A percentile compares a stretch with the other conserved stretches of the same genome.
Conservation (phyloP, 2,797 vertebrate genomes). For the Columba guinea region DNA sequence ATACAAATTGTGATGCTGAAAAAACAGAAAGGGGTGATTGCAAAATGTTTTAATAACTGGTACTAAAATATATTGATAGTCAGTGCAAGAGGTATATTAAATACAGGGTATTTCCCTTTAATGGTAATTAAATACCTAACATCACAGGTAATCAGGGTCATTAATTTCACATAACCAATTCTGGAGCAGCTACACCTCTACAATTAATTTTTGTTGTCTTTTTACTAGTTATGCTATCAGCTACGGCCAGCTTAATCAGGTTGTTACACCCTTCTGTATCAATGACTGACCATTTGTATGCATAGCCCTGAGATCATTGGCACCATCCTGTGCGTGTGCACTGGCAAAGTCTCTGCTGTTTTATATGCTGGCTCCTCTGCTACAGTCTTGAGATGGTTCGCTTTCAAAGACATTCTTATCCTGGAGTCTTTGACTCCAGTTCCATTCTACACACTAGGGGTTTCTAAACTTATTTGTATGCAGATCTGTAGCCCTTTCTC, state of each 20-base stretch:
- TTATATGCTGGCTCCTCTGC: not conserved
- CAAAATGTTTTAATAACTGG: not conserved
- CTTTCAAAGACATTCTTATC: not conserved
- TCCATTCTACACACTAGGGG: not conserved
- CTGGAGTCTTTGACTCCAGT: not conserved
- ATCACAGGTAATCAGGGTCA: not conserved
- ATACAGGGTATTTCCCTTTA: not conserved
- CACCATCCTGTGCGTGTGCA: not conserved
- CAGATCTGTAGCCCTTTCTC: not conserved
- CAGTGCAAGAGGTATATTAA: not conserved
- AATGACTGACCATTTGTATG: not conserved
- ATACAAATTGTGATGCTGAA: not conserved
- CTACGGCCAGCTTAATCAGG: not conserved
- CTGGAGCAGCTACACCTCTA: not conserved
- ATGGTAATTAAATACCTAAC: not conserved
- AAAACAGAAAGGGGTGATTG: accelerated
- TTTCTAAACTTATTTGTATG: not conserved
- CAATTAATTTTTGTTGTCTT: not conserved
- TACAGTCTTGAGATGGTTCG: not conserved
- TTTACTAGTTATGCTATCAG: not conserved
- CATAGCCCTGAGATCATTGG: not conserved
- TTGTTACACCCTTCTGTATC: accelerated
- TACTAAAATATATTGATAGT: not conserved
- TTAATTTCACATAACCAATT: not conserved
- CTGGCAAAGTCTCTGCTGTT: not conserved